Conservation (phyloP, 64 coral and sea anemone species). For the Cladopsammia gracilis region DNA sequence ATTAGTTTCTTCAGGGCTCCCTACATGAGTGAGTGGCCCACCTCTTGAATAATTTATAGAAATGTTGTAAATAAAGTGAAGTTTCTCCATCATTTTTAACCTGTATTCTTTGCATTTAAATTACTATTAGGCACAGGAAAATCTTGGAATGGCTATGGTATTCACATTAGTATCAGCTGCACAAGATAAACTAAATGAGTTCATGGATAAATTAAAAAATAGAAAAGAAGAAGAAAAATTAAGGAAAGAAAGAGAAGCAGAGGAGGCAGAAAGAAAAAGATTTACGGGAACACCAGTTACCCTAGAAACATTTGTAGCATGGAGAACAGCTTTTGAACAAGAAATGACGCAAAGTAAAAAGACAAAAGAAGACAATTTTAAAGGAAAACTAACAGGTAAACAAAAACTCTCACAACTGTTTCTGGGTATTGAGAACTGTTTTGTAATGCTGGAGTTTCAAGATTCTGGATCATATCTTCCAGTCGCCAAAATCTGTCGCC, state of each 20-base stretch:
- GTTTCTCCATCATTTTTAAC: too few relatives aligned
- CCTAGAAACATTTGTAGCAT: conserved; percentile 86
- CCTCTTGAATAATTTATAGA: too few relatives aligned
- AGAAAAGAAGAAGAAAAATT: conserved; percentile 81
- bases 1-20: too few relatives aligned
- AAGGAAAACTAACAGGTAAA: conserved; percentile 90
- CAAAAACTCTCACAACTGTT: neutral
- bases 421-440: neutral
- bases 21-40: too few relatives aligned
- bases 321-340: conserved; percentile 92
- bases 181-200: conserved; percentile 95
- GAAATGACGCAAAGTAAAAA: conserved; percentile 75
- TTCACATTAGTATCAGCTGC: conserved; percentile 95
- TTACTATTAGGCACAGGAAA: conserved; percentile 85
- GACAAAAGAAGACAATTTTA: conserved; percentile 48
- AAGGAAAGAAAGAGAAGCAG: conserved; percentile 84
- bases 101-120: too few relatives aligned
- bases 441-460: too few relatives aligned
- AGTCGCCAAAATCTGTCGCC: too few relatives aligned
- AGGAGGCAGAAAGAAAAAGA: conserved; percentile 80
- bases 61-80: too few relatives aligned
- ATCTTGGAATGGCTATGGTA: conserved; percentile 98
- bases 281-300: conserved; percentile 95
- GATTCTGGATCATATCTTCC: too few relatives aligned
- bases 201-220: conserved; percentile 74